Percentiles rank a stretch among this genome's conserved stretches.
These are phyloP conservation scores for Nomada flava DNA, from an alignment of 2,888 invertebrate genomes.

Conservation along the genomic window DNA sequence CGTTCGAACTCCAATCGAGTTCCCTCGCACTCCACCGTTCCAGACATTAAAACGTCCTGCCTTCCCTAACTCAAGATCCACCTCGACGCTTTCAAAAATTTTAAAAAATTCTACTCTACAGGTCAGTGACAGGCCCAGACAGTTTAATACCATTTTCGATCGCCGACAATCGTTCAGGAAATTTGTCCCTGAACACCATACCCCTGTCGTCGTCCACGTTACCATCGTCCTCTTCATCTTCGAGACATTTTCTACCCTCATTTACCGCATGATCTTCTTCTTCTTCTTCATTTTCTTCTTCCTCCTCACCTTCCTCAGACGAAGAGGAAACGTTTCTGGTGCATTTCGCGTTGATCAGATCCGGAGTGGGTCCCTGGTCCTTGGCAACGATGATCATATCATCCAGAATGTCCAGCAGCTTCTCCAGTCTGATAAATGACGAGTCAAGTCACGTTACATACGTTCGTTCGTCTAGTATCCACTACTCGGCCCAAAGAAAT, in stretches of 20 bases:
- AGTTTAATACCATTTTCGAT: slow-evolving; percentile 68
- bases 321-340: slow-evolving; percentile 30
- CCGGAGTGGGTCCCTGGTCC: slow-evolving; percentile 61
- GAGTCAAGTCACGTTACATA: slow-evolving; percentile 71
- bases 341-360: slow-evolving; percentile 19
- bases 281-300: slow-evolving; percentile 38
- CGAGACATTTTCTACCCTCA: slow-evolving; percentile 24
- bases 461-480: slow-evolving; percentile 49
- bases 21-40: no score
- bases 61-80: not conserved
- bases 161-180: slow-evolving; percentile 31
- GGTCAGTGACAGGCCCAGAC: slow-evolving; percentile 79
- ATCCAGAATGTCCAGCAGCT: slow-evolving; percentile 80
- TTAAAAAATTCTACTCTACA: slow-evolving; percentile 53
- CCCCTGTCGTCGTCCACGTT: slow-evolving; percentile 43
- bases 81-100: not conserved
- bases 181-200: slow-evolving; percentile 45
- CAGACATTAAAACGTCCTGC: not conserved
- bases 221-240: slow-evolving; percentile 48
- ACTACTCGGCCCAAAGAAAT: slow-evolving; percentile 74
- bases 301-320: slow-evolving; percentile 35
- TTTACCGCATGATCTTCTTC: slow-evolving; percentile 36
- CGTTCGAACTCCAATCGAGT: no score
- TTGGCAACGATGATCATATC: slow-evolving; percentile 73
- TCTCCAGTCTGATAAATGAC: slow-evolving; percentile 83